A percentile compares a stretch with the other conserved stretches of the same genome.
phyloP scores from a whole-genome alignment of 2,888 invertebrate species.

The Chalcis sispes region DNA sequence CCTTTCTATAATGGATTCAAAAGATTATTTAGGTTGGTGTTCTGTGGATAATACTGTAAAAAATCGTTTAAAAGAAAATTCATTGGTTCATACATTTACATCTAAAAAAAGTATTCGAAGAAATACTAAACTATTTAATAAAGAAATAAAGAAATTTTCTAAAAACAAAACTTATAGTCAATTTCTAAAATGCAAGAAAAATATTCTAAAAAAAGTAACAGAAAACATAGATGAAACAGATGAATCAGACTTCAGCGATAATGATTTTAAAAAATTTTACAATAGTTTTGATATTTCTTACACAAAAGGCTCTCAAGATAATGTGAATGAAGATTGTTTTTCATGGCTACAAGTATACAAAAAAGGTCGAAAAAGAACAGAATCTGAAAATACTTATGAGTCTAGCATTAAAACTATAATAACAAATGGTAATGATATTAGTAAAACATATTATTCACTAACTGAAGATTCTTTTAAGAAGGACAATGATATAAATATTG shows the following conservation, averaged over 20 bases:
- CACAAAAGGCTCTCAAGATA: neutral
- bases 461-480: no score
- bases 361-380: constrained; percentile 19
- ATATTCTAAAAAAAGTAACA: constrained; percentile 31
- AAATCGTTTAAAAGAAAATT: constrained; percentile 38
- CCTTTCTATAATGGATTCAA: constrained; percentile 28
- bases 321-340: constrained; percentile 17
- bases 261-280: constrained; percentile 36
- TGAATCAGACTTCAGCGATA: constrained; percentile 37
- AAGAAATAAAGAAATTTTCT: constrained; percentile 15
- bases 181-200: constrained; percentile 40
- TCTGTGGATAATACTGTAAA: constrained; percentile 23
- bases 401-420: neutral
- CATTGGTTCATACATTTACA: constrained; percentile 33
- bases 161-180: constrained; percentile 16
- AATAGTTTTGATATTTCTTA: constrained; percentile 12
- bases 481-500: no score
- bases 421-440: neutral
- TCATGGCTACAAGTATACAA: constrained; percentile 13
- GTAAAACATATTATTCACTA: constrained; percentile 6
- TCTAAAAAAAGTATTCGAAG: constrained; percentile 24
- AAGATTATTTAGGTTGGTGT: constrained; percentile 26
- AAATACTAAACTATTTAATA: constrained; percentile 48
- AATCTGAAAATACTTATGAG: neutral
- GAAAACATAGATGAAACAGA: constrained; percentile 31